Conservation (phyloP, 2,888 invertebrate genomes). For the Timema cristinae region DNA sequence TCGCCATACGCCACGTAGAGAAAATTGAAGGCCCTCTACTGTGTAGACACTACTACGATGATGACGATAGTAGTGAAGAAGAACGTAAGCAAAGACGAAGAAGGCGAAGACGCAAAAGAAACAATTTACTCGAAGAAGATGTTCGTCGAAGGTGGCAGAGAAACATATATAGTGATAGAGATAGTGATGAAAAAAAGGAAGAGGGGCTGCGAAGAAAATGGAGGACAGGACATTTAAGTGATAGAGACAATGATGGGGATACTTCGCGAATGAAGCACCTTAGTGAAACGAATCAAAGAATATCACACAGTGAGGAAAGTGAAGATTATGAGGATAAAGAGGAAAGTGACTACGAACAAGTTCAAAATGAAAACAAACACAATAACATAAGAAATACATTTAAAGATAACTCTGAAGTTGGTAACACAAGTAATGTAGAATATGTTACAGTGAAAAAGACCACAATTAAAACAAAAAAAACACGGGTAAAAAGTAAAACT, state of each 20-base stretch:
- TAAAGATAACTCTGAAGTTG: slow-evolving; percentile 13
- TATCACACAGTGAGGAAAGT: slow-evolving; percentile 12
- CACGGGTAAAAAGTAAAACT: slow-evolving; percentile 16
- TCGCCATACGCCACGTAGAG: slow-evolving; percentile 35
- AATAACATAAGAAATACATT: slow-evolving; percentile 18
- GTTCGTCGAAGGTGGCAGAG: slow-evolving; percentile 30
- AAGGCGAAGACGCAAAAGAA: slow-evolving; percentile 35
- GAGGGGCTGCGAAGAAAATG: slow-evolving; percentile 18
- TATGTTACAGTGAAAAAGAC: slow-evolving; percentile 20
- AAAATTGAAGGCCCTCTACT: slow-evolving; percentile 32
- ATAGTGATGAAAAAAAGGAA: slow-evolving; percentile 19
- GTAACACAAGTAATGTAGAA: neutral
- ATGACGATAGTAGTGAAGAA: slow-evolving; percentile 20
- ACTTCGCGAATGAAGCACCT: slow-evolving; percentile 35
- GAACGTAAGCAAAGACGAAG: slow-evolving; percentile 34
- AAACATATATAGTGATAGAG: slow-evolving; percentile 26
- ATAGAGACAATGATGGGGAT: slow-evolving; percentile 19
- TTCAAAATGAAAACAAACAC: slow-evolving; percentile 18
- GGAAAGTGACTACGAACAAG: slow-evolving; percentile 16
- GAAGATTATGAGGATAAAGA: slow-evolving; percentile 18
- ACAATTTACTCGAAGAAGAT: slow-evolving; percentile 33
- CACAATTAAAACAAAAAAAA: slow-evolving; percentile 22
- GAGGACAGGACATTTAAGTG: slow-evolving; percentile 9
- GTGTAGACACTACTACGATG: slow-evolving; percentile 23
- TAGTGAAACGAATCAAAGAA: neutral